Evolutionary conservation across 2,113 vertebrate species (phyloP), one percentile per base, ranked within the genome.

Genomic region (Lycocorax pyrrhopterus): DNA sequence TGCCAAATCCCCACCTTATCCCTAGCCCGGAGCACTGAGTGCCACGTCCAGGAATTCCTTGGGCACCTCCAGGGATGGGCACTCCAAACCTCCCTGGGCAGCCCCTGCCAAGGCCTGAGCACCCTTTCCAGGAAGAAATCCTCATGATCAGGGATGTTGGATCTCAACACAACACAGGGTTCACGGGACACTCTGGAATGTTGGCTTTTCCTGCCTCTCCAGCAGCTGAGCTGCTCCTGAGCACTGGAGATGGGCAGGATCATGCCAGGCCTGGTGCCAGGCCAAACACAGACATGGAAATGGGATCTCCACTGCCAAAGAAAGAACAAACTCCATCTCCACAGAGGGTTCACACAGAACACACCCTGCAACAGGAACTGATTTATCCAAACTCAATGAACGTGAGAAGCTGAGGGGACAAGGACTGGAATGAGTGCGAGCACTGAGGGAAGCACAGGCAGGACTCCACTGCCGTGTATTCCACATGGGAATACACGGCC

Each of bases 111-210:
- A 3, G 2, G 43, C 51, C 37, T 73, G 76, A 14, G 0, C 17
- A 10, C 5, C 27, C 32, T 66, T 51, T 44, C 51, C n/a, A 49
- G 9, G 44, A 4, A 23, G 44, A 19, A 59, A 74, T 44, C 58
- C 67, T 93, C 90, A 73, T 9, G 9, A 53, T 55, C 63, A 46
- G 25, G 55, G 82, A 10, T 16, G 11, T 72, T 5, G 3, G 43
- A 85, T 71, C 75, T 39, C 55, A 41, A 21, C 4, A 30, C 79
- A 18, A n/a, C 69, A 33, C 13, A 14, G 17, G 19, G 39, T 9
- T 88, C 35, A 30, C 0, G 0, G 49, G 12, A 27, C 5, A 3
- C 6, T 51, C 41, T 53, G 63, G 44, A n/a, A 46, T 41, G 26
- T 41, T 59, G 60, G 18, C 27, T 59, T 46, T 51, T 75, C 43